Evolutionary conservation across 2,797 vertebrate species (phyloP), one percentile per base, ranked within the genome.

Genomic region (Enteromius thamalakanensis): DNA sequence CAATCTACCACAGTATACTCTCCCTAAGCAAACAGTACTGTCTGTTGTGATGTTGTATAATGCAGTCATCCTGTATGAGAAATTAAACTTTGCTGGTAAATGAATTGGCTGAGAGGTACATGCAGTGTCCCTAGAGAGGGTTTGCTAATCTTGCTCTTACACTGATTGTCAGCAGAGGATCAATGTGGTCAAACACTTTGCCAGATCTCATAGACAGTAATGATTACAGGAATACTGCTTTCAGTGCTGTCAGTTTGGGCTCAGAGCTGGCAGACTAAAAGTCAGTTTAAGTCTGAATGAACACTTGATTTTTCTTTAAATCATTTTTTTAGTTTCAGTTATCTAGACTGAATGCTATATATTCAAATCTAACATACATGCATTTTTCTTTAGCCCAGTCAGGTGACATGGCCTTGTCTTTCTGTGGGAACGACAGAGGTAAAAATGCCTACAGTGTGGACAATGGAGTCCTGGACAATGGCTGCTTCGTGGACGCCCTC

Each of bases 401-500:
- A 58, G 76, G 90, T 89, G 91, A 87, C 75, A 96, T 97, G 97
- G 94, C 91, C 79, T 92, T 96, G 19, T 95, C 97, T 0, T 99
- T 99, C 88, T 99, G 98, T 78, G 98, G 98, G 2, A 94, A 94
- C 14, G 93, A 96, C 83, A 90, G 5, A 5, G 21, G 89, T 3
- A 86, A 77, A 40, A 88, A 90, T 68, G 93, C 97, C 55, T 99
- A 99, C 91, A 94, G 95, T 68, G 97, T 99, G 92, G 91, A 84
- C 0, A 14, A 74, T 0, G 96, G 97, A 0, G 94, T 98, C 10
- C 90, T 99, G 80, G 93, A 96, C 89, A 99, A 99, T 9, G 94
- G 96, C 89, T 99, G 98, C 92, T 99, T 99, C 67, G 96, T 99
- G 90, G 98, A 99, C 62, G 98, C 98, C 0, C 96, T 99, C 91